Evolutionary conservation across 37 sponge, comb jelly and placozoan species (phyloP).

Genomic region (Agelas oroides): DNA sequence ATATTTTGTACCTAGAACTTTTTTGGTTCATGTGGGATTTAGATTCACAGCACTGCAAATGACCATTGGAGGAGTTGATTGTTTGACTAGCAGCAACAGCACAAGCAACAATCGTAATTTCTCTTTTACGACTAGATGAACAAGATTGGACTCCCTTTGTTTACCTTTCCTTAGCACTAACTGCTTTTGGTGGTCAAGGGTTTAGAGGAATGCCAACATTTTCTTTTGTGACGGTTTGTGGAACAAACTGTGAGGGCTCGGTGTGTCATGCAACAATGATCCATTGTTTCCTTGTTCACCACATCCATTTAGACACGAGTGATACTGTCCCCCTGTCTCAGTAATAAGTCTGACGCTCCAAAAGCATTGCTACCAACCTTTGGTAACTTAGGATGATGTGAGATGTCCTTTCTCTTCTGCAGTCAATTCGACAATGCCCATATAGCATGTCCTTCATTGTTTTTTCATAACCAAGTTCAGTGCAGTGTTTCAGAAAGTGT

Average conservation of each 20-base stretch:
- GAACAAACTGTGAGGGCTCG: constrained; percentile 35
- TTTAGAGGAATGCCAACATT: constrained; percentile 68
- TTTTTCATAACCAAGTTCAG: no score
- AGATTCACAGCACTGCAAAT: constrained; percentile 9
- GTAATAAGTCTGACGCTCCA: no score
- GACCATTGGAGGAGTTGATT: no score
- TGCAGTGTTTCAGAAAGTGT: no score
- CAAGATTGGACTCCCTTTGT: constrained; percentile 10
- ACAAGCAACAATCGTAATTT: constrained; percentile 61
- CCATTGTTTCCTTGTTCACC: constrained; percentile 23
- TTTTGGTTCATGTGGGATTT: constrained; percentile 1
- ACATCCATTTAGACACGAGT: no score
- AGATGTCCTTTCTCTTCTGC: no score
- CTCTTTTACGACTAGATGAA: constrained; percentile 37
- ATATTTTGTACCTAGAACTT: constrained; percentile 32
- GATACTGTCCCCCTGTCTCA: constrained; percentile 30
- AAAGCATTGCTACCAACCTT: no score
- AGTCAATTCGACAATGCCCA: no score
- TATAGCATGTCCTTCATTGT: no score
- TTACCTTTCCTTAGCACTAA: constrained; percentile 26
- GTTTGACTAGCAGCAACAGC: no score
- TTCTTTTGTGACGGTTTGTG: constrained; percentile 28
- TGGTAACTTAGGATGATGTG: no score
- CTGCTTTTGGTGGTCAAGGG: constrained; percentile 27
- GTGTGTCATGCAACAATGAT: constrained; percentile 24